Conservation (phyloP, 2,113 vertebrate genomes). For the Psophia crepitans region DNA sequence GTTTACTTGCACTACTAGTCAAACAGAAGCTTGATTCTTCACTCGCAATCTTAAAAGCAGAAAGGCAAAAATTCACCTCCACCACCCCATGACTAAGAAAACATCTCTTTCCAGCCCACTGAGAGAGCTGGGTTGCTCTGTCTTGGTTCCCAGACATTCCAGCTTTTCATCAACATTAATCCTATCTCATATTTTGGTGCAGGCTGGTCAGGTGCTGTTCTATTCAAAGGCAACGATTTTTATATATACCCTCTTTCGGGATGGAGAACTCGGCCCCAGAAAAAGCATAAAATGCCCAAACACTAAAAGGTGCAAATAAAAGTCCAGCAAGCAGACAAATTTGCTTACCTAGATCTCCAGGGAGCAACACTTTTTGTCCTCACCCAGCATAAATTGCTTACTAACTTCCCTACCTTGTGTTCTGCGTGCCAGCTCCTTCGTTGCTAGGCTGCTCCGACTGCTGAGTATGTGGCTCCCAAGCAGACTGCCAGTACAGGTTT, state of each 20-base stretch:
- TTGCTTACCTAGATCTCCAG: not conserved
- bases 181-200: too few species aligned
- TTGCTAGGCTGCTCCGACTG: not conserved
- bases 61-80: not conserved
- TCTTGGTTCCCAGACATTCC: not conserved
- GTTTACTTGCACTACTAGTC: not conserved
- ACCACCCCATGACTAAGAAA: not conserved
- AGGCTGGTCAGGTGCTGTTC: not conserved
- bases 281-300: not conserved
- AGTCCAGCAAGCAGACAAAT: not conserved
- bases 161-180: not conserved
- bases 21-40: not conserved
- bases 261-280: not conserved
- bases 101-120: not conserved
- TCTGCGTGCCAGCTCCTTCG: not conserved
- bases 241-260: not conserved
- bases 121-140: not conserved
- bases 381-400: not conserved
- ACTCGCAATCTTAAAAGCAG: not conserved
- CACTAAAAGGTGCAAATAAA: not conserved
- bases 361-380: not conserved
- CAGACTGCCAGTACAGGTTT: not conserved
- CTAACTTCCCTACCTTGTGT: not conserved
- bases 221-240: not conserved
- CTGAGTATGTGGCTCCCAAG: fast-evolving